A percentile compares a stretch with the other conserved stretches of the same genome.
Evolutionary conservation across 1,140 invertebrate genomes (phyloP).

Genomic region (Akabosia matsudoensis): DNA sequence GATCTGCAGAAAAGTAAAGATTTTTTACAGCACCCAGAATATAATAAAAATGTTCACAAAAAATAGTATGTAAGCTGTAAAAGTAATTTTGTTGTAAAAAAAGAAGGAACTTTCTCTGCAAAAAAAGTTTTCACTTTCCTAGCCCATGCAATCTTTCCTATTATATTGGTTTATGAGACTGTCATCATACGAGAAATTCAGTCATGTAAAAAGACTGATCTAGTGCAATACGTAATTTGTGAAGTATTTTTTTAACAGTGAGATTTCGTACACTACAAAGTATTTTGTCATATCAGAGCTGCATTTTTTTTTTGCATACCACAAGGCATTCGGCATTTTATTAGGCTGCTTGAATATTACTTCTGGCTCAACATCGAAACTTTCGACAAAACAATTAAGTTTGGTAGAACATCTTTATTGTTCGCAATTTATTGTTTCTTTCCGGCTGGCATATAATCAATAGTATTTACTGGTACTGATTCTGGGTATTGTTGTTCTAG

Average conservation of each 20-base stretch:
- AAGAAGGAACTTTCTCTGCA: neutral
- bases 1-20: neutral
- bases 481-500: no score
- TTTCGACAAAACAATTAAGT: no score
- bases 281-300: neutral
- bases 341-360: no score
- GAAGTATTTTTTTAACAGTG: neutral
- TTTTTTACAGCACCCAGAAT: neutral
- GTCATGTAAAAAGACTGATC: neutral
- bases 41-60: neutral
- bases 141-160: neutral
- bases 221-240: neutral
- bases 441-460: no score
- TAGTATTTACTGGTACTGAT: no score
- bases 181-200: neutral
- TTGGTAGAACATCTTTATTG: no score
- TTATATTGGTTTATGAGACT: neutral
- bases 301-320: no score
- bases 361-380: no score
- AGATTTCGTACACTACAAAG: neutral
- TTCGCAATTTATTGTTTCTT: no score
- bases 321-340: no score
- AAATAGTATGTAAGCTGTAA: neutral
- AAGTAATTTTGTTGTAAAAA: neutral
- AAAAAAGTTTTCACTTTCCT: neutral